phyloP scores from a whole-genome alignment of 2,888 invertebrate species.

The Ophraella communa region DNA sequence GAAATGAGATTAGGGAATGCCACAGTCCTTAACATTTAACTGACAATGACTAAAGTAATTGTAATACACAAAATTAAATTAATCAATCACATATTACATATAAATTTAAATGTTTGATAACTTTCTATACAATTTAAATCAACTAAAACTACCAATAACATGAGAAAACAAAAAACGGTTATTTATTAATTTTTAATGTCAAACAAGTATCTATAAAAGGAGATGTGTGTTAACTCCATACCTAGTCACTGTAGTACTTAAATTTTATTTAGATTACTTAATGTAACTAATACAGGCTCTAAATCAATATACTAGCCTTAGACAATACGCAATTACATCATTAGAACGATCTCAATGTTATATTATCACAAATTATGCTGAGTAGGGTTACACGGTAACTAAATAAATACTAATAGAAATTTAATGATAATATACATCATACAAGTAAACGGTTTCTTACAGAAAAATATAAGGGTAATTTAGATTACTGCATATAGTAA shows the following conservation, averaged over 20 bases:
- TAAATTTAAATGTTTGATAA: not conserved
- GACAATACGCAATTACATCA: conserved; percentile 5
- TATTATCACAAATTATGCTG: not conserved
- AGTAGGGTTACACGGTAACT: not conserved
- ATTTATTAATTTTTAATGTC: conserved; percentile 22
- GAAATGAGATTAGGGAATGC: not conserved
- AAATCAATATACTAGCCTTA: conserved; percentile 11
- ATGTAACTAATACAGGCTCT: conserved; percentile 4
- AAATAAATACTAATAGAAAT: not conserved
- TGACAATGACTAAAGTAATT: not conserved
- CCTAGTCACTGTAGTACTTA: not conserved
- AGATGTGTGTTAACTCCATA: conserved; percentile 19
- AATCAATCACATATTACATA: not conserved
- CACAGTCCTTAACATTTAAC: conserved; percentile 3
- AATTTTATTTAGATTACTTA: conserved; percentile 15
- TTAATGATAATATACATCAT: not conserved
- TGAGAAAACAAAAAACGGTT: conserved; percentile 9
- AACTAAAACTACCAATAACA: not conserved
- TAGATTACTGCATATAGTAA: not conserved
- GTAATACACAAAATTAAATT: not conserved
- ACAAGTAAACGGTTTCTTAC: not conserved
- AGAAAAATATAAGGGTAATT: not conserved
- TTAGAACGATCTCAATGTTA: not conserved
- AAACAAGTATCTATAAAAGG: conserved; percentile 27
- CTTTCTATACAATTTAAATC: not conserved